Conservation (phyloP, 35 echinoderm and acorn worm species). For the Antedon bifida region DNA sequence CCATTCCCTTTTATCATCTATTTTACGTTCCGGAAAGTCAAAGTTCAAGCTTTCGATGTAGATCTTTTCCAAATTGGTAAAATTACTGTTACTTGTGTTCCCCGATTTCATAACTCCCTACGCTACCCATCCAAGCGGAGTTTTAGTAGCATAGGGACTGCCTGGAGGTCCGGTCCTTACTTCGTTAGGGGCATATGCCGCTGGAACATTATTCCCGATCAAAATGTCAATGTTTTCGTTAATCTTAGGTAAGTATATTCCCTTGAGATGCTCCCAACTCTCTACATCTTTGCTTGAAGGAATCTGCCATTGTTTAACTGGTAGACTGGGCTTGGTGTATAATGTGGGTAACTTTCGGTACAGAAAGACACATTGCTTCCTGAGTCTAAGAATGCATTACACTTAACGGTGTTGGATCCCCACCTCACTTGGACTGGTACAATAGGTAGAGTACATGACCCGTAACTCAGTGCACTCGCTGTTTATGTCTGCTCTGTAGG, state of each 20-base stretch:
- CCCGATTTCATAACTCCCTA: conserved; percentile 6
- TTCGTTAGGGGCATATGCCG: conserved; percentile 16
- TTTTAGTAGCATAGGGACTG: conserved; percentile 26
- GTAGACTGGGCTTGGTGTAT: conserved; percentile 12
- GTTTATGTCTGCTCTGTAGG: not conserved
- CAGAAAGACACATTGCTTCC: conserved; percentile 1
- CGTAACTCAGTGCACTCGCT: not conserved
- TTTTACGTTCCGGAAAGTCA: conserved; percentile 36
- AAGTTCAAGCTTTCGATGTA: conserved; percentile 10
- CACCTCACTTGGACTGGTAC: not conserved
- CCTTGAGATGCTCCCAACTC: conserved; percentile 18
- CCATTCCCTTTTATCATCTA: conserved; percentile 30
- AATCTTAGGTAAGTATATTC: conserved; percentile 12
- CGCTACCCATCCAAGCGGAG: conserved; percentile 26
- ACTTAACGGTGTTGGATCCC: not conserved
- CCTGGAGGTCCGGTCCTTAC: conserved; percentile 28
- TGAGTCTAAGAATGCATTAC: not conserved
- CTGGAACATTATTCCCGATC: conserved; percentile 54
- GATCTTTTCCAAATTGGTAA: not conserved
- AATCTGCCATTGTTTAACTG: conserved; percentile 9
- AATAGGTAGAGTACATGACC: not conserved
- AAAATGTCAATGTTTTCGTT: conserved; percentile 30
- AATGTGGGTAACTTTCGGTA: not conserved
- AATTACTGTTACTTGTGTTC: not conserved
- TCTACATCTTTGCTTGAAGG: conserved; percentile 18